phyloP scores from a whole-genome alignment of 2,113 vertebrate genomes.

The Tragulus kanchil region DNA sequence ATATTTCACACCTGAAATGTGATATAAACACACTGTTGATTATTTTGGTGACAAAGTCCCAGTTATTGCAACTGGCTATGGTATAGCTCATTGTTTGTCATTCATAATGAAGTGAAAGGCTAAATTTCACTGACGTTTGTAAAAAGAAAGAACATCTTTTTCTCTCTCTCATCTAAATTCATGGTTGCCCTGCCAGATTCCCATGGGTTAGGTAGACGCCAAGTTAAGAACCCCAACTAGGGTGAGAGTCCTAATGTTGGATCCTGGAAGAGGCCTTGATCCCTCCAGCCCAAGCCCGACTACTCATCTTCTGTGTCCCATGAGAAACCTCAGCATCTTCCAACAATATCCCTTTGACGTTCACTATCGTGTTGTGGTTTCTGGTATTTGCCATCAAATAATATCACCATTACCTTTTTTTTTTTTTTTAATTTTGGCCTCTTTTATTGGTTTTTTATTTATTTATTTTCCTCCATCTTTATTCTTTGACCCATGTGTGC shows the following conservation, averaged over 20 bases:
- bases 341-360: background rate
- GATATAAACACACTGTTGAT: background rate
- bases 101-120: background rate
- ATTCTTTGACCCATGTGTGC: too few relatives aligned
- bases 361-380: background rate
- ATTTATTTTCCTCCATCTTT: too few relatives aligned
- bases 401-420: background rate
- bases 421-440: background rate
- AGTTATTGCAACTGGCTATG: background rate
- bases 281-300: background rate
- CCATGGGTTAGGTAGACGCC: background rate
- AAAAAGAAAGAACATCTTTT: background rate
- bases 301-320: background rate
- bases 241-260: background rate
- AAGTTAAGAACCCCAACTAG: background rate
- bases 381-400: background rate
- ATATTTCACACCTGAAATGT: background rate
- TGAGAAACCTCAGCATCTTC: background rate
- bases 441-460: too few relatives aligned
- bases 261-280: background rate
- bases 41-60: background rate
- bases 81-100: fast-evolving
- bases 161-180: background rate
- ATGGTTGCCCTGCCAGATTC: background rate
- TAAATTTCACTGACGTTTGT: background rate